Evolutionary conservation across 2,113 vertebrate species (phyloP), one percentile per base, ranked within the genome.

Genomic region (Odontophorus gujanensis): DNA sequence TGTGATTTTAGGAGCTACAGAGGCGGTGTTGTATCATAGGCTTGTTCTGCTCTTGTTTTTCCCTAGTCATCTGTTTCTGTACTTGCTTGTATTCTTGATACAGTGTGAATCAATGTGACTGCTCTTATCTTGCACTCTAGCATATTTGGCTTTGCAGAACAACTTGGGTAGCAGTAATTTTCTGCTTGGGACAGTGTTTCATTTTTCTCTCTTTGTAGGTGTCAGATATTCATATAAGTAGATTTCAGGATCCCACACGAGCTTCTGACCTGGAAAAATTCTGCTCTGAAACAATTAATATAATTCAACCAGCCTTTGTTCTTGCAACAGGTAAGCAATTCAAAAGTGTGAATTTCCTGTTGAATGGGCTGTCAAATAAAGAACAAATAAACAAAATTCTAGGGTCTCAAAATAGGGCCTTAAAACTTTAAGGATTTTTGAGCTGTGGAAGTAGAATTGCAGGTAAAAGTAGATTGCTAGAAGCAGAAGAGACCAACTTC

Each of bases 221-320:
- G 69, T 99, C 99, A 38, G 99, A 99, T 98, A 98, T 99, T 91
- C 99, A 99, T 92, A 98, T 99, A 88, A 99, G 99, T 97, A 98
- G 97, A 67, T 99, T 99, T 96, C 97, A 72, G 22, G 99, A 99
- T 97, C 98, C 98, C 8, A 97, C 76, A 87, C 97, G 99, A 93
- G 96, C 97, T 86, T 92, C 98, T 15, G 99, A 99, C 94, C 99
- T 99, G 40, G 98, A 99, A 96, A 98, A 96, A 95, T 99, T 99
- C 97, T 99, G 99, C 97, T 98, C 97, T 9, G 97, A 99, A 96
- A 99, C 98, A 74, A 95, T 99, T 58, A 97, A 98, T 76, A 93
- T 98, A 86, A 99, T 99, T 93, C 98, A 98, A 81, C 99, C 99
- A 18, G 98, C 97, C 78, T 97, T 99, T 40, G 99, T 99, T 89